Evolutionary conservation across 2,888 invertebrate species (phyloP).

Genomic region (Eristalis arbustorum): DNA sequence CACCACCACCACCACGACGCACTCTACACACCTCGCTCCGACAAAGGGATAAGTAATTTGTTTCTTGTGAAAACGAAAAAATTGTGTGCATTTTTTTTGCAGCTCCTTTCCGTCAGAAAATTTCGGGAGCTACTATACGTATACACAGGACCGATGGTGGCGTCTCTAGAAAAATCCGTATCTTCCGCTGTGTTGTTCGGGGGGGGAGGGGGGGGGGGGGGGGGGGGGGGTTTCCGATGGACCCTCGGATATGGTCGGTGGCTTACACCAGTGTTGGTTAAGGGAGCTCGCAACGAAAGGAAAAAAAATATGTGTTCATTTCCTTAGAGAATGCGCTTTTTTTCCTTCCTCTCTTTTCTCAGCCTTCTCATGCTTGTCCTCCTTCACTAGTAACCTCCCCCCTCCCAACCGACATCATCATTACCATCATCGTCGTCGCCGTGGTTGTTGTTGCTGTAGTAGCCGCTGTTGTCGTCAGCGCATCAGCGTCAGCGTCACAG

Average conservation of each 20-base stretch:
- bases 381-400: neutral
- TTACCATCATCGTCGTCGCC: constrained; percentile 20
- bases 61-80: constrained; percentile 19
- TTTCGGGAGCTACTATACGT: constrained; percentile 29
- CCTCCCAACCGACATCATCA: neutral
- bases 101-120: neutral
- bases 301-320: constrained; percentile 38
- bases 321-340: constrained; percentile 60
- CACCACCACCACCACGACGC: constrained; percentile 44
- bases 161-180: neutral
- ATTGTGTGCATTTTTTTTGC: neutral
- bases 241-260: constrained; percentile 31
- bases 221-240: neutral
- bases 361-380: neutral
- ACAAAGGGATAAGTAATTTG: constrained; percentile 58
- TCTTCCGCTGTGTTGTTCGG: neutral
- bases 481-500: constrained; percentile 2
- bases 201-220: neutral
- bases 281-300: constrained; percentile 3
- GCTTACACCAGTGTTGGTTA: constrained; percentile 29
- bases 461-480: constrained; percentile 1
- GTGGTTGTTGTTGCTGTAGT: neutral
- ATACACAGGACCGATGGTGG: neutral
- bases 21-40: constrained; percentile 38
- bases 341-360: constrained; percentile 22